Percentiles rank a stretch among this genome's conserved stretches.
These are phyloP conservation scores for Brachypteracias leptosomus DNA, from an alignment of 2,113 vertebrate genomes.

Conservation along the genomic window DNA sequence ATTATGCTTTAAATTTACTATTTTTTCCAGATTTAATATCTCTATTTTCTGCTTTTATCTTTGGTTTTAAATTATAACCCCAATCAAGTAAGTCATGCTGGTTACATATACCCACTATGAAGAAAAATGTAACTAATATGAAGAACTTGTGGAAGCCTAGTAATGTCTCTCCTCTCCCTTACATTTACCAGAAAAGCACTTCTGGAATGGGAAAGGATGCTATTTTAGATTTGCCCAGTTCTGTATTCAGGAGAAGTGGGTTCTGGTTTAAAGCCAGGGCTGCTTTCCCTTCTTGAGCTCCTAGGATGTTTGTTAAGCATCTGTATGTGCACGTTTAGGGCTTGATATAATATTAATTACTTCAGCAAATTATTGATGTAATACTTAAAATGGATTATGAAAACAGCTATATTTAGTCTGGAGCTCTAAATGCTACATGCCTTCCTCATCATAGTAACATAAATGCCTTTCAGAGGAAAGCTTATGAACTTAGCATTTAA, in stretches of 20 bases:
- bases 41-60: neutral
- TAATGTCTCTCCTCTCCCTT: neutral
- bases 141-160: neutral
- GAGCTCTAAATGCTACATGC: neutral
- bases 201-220: neutral
- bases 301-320: neutral
- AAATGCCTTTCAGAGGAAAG: neutral
- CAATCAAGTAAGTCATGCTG: neutral
- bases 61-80: neutral
- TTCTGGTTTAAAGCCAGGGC: neutral
- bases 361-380: neutral
- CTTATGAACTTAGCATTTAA: neutral
- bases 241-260: neutral
- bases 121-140: neutral
- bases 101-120: accelerated
- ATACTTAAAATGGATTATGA: neutral
- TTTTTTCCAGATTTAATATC: neutral
- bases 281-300: neutral
- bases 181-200: neutral
- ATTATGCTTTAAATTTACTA: neutral
- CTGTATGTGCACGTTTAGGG: no score
- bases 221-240: neutral
- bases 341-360: neutral
- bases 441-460: slow-evolving; percentile 55
- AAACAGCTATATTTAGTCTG: slow-evolving; percentile 42